Conservation (phyloP, 2,888 invertebrate species). For the Latrodectus elegans region DNA sequence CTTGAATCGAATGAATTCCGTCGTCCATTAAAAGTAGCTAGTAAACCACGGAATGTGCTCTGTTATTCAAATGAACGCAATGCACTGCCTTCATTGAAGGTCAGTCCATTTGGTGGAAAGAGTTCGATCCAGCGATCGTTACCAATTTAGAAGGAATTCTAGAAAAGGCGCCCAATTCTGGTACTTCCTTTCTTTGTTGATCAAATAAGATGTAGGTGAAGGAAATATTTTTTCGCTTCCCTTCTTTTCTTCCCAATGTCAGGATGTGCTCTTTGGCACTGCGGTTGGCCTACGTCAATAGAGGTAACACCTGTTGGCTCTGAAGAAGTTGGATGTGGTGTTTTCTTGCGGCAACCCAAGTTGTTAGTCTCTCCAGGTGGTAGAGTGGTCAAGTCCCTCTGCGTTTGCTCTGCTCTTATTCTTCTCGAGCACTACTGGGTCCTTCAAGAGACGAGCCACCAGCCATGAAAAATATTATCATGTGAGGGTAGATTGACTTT, state of each 20-base stretch:
- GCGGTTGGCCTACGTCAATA: constrained; percentile 65
- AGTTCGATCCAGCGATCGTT: constrained; percentile 40
- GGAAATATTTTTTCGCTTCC: constrained; percentile 35
- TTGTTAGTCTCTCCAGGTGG: constrained; percentile 63
- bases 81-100: neutral
- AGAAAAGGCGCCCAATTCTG: constrained; percentile 35
- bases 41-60: too few species aligned
- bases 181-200: constrained; percentile 53
- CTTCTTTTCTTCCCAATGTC: constrained; percentile 1
- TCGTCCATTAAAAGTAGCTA: too few species aligned
- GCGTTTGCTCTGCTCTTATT: constrained; percentile 62
- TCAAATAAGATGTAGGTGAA: constrained; percentile 62
- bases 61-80: too few species aligned
- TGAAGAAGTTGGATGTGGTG: constrained; percentile 62
- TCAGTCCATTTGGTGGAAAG: constrained; percentile 6
- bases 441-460: constrained; percentile 47
- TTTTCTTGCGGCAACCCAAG: constrained; percentile 56
- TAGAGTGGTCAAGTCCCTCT: constrained; percentile 55
- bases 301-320: constrained; percentile 60
- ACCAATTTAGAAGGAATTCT: constrained; percentile 30
- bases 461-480: constrained; percentile 48
- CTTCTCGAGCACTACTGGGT: constrained; percentile 37
- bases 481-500: constrained; percentile 49
- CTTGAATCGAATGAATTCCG: too few species aligned
- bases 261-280: constrained; percentile 63